A percentile compares a stretch with the other conserved stretches of the same genome.
Evolutionary conservation across 2,797 vertebrate genomes (phyloP).

Genomic region (Enoplosus armatus): DNA sequence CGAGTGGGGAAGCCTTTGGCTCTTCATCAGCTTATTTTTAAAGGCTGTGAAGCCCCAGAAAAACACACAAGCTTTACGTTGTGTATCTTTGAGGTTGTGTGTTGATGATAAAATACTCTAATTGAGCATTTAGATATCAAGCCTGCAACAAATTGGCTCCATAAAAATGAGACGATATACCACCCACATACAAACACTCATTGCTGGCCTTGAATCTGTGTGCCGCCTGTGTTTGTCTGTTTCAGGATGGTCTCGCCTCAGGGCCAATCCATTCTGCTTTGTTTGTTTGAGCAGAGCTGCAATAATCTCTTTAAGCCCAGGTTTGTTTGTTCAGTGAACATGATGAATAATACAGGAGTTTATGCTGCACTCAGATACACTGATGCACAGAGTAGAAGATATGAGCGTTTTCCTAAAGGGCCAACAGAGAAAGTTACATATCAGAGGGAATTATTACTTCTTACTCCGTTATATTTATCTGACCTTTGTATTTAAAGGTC

Average conservation of each 20-base stretch:
- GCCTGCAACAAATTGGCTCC: conserved; percentile 26
- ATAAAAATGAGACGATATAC: conserved; percentile 26
- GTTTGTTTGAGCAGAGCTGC: conserved; percentile 53
- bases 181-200: conserved; percentile 26
- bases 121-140: conserved; percentile 41
- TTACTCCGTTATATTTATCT: background rate
- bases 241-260: conserved; percentile 25
- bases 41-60: background rate
- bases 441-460: background rate
- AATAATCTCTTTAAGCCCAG: conserved; percentile 20
- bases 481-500: background rate
- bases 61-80: background rate
- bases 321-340: conserved; percentile 31
- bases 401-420: background rate
- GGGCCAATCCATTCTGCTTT: conserved; percentile 7
- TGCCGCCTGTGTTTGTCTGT: conserved; percentile 37
- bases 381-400: background rate
- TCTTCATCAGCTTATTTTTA: background rate
- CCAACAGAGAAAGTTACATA: background rate
- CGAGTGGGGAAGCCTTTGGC: background rate
- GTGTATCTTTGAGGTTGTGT: conserved; percentile 8
- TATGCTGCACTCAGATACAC: background rate
- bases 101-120: conserved; percentile 41
- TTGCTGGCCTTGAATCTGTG: conserved; percentile 14
- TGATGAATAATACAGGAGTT: conserved; percentile 12